Base-by-base conservation (phyloP, 2,113 vertebrate genomes). In the Leuciscus idus region DNA sequence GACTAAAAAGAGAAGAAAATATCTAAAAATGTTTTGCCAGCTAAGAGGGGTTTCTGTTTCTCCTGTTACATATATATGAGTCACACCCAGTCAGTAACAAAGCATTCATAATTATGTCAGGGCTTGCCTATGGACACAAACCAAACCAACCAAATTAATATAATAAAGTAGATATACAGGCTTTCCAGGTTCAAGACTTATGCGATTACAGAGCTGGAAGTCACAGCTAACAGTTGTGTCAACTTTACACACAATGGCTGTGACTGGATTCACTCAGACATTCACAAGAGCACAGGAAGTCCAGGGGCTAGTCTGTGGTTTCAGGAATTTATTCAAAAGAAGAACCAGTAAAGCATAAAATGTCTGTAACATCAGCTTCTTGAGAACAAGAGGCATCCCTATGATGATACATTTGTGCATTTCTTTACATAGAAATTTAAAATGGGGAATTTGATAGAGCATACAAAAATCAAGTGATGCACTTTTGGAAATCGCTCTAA, bases 31-130 rank as follows among this genome's bases (percentile, higher is more conserved):
- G 46, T 70, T 48, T 6, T 39, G 10, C 46, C 21, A 23, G 11
- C 10, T 28, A 6, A 12, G 21, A 23, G 2, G 19, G 19, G 0
- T 6, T 55, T 83, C 12, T 21, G 19, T 61, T 61, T 8, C 11
- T 80, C 17, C 3, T 36, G 17, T 52, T 64, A 11, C 36, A 8
- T 50, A 43, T 50, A 43, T 6, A 23, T 0, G 36, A 55, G 62
- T 72, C 81, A 36, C 62, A 83, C 62, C 81, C 64, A 72, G 28
- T 15, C 17, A n/a, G 2, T 33, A 10, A 70, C 81, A 83, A 72
- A 55, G 48, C 3, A 50, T 72, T 72, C 21, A 15, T 12, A 0
- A 30, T 11, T 55, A 28, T 83, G 81, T 83, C 81, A 17, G 28
- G 30, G 19, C 64, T 72, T 83, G 81, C 11, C 28, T 52, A 11